Evolutionary conservation across 1,140 invertebrate genomes (phyloP).

Genomic region (Calliopsis andreniformis): DNA sequence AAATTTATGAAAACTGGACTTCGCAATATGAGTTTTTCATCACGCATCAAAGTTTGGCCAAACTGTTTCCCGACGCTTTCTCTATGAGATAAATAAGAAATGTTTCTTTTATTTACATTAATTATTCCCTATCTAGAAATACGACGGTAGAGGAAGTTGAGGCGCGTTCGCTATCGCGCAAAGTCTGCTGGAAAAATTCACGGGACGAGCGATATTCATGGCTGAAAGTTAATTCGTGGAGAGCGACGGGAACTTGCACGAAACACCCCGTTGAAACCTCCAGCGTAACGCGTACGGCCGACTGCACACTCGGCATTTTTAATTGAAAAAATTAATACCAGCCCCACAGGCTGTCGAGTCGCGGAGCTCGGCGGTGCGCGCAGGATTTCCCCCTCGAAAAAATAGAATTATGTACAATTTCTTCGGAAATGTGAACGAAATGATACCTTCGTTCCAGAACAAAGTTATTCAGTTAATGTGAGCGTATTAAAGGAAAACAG

Average conservation of each 20-base stretch:
- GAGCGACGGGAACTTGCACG: constrained; percentile 7
- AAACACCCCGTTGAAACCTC: constrained; percentile 21
- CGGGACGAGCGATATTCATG: neutral
- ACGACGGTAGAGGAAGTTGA: neutral
- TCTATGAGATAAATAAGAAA: too few relatives aligned
- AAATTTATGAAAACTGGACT: too few relatives aligned
- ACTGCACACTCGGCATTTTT: constrained; percentile 12
- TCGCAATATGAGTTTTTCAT: too few relatives aligned
- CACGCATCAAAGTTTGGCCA: too few relatives aligned
- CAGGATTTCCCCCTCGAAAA: neutral
- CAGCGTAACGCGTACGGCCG: constrained; percentile 1
- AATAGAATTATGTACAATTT: constrained; percentile 11
- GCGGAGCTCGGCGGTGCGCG: neutral
- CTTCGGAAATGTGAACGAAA: neutral
- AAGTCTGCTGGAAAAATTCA: neutral
- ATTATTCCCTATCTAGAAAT: too few relatives aligned
- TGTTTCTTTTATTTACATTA: too few relatives aligned
- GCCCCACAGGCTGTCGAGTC: neutral
- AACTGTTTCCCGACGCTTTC: too few relatives aligned
- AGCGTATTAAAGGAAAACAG: too few relatives aligned
- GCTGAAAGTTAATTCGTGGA: constrained; percentile 10
- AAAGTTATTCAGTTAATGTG: too few relatives aligned
- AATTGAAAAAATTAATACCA: constrained; percentile 31
- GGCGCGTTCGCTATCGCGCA: neutral
- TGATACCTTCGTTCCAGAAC: too few relatives aligned